These are phyloP conservation scores for Hipposideros larvatus DNA, from an alignment of 2,797 vertebrate species.

Conservation along the genomic window DNA sequence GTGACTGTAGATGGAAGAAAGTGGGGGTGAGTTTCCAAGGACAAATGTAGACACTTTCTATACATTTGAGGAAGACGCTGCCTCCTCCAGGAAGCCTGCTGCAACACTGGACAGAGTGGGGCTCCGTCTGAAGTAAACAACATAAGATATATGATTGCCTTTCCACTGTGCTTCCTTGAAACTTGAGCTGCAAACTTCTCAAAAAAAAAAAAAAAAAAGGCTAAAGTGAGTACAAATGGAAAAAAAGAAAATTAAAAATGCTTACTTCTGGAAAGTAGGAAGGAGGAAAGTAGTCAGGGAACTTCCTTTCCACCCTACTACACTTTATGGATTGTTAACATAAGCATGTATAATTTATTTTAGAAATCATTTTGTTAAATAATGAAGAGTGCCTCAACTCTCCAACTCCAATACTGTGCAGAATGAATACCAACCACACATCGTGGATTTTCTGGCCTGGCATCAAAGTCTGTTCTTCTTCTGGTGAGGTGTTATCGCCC, in stretches of 20 bases:
- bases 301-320: neutral
- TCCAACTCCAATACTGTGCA: neutral
- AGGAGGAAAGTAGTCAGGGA: neutral
- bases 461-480: neutral
- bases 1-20: neutral
- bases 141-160: neutral
- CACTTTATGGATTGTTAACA: neutral
- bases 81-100: neutral
- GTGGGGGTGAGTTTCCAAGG: neutral
- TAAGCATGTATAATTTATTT: neutral
- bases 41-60: neutral
- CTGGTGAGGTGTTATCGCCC: neutral
- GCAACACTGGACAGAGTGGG: neutral
- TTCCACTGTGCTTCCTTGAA: neutral
- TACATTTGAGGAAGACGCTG: neutral
- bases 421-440: neutral
- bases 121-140: neutral
- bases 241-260: neutral
- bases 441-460: neutral
- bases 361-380: neutral
- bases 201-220: neutral
- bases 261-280: neutral
- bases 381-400: neutral
- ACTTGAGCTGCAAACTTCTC: neutral
- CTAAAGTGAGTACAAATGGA: neutral